Conservation (phyloP, 2,888 invertebrate species). For the Pycnomerus fuliginosus region DNA sequence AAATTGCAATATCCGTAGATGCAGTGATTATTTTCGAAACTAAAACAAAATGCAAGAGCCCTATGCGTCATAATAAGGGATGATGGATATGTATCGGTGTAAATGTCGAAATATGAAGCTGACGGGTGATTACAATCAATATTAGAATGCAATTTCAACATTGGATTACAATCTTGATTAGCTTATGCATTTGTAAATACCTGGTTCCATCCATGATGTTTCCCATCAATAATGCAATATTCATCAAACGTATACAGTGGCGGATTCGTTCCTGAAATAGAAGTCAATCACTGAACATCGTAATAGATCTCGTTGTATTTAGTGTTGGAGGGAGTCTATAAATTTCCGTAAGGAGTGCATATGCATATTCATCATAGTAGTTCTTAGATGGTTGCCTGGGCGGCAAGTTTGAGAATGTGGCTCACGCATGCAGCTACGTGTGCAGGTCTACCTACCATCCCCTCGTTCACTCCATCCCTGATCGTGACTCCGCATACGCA, state of each 20-base stretch:
- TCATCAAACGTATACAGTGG: constrained; percentile 22
- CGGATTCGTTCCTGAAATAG: no score
- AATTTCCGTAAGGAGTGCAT: constrained; percentile 23
- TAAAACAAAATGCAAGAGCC: no score
- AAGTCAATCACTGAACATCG: no score
- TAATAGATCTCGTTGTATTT: constrained; percentile 16
- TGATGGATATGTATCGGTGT: no score
- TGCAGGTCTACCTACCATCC: constrained; percentile 24
- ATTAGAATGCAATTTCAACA: constrained; percentile 20
- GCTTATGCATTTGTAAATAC: constrained; percentile 34
- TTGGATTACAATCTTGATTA: constrained; percentile 37
- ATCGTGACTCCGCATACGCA: constrained; percentile 53
- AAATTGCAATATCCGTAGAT: no score
- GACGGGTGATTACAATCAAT: constrained; percentile 22
- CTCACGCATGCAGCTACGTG: constrained; percentile 42
- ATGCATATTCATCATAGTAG: constrained; percentile 30
- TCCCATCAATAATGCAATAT: constrained; percentile 31
- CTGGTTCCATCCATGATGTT: constrained; percentile 18
- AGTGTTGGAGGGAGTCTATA: constrained; percentile 9
- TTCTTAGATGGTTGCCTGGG: constrained; percentile 18
- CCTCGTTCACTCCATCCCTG: constrained; percentile 21
- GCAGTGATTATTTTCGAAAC: no score
- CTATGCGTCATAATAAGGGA: no score
- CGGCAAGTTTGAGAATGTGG: constrained; percentile 41
- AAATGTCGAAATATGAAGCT: constrained; percentile 9